These are phyloP conservation scores for Sibirionetta formosa DNA, from an alignment of 2,797 vertebrate genomes.

Conservation along the genomic window DNA sequence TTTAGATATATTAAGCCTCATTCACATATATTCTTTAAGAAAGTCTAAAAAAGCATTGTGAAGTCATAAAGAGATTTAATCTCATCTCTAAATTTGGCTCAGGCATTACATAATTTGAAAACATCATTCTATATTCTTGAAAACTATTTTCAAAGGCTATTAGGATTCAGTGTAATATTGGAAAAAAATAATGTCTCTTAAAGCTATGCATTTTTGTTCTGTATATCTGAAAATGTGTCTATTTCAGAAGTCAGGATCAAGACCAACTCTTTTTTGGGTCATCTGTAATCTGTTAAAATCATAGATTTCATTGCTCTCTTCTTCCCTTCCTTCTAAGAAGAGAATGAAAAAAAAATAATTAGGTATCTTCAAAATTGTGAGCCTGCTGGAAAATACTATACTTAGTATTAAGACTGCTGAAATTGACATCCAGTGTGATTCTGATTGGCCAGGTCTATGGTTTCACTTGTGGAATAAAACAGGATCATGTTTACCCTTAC, in stretches of 20 bases:
- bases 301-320: not conserved
- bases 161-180: not conserved
- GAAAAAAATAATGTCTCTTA: not conserved
- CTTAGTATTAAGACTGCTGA: not conserved
- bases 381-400: not conserved
- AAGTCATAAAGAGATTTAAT: not conserved
- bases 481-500: fast-evolving
- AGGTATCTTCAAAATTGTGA: not conserved
- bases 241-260: not conserved
- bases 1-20: conserved; percentile 14
- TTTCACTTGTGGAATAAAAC: not conserved
- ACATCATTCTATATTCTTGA: not conserved
- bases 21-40: not conserved
- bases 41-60: not conserved
- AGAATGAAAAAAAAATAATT: not conserved
- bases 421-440: not conserved
- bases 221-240: not conserved
- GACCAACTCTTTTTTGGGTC: not conserved
- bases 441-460: not conserved
- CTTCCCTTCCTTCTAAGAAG: not conserved
- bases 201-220: not conserved
- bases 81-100: not conserved
- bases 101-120: not conserved
- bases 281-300: not conserved
- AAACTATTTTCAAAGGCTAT: not conserved